Percentiles rank a stretch among this genome's conserved stretches.
phyloP scores from a whole-genome alignment of 2,888 invertebrate species.

The Sinodicranocentrus sp. region DNA sequence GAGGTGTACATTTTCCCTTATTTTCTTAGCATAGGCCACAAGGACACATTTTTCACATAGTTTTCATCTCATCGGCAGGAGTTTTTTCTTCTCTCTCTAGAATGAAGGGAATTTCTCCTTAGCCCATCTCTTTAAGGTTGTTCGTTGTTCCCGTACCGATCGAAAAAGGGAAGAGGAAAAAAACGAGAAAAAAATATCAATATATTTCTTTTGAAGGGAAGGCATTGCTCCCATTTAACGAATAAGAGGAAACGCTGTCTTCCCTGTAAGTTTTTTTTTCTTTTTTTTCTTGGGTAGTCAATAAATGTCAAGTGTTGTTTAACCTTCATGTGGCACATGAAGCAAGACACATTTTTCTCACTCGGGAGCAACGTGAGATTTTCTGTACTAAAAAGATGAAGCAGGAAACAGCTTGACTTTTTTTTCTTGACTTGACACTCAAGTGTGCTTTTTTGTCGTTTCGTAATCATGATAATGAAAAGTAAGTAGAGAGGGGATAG shows the following conservation, averaged over 20 bases:
- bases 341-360: too few species aligned
- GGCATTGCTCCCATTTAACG: neutral
- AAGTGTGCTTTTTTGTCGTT: too few species aligned
- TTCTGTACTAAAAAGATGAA: neutral
- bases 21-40: conserved; percentile 33
- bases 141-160: neutral
- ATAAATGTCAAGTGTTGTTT: conserved; percentile 35
- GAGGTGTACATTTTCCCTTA: neutral
- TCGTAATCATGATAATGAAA: too few species aligned
- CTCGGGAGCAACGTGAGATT: neutral
- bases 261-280: too few species aligned
- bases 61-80: neutral
- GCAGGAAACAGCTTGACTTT: too few species aligned
- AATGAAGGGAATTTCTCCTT: neutral
- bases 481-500: too few species aligned
- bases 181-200: conserved; percentile 11
- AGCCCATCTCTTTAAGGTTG: neutral
- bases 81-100: neutral
- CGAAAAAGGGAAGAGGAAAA: neutral
- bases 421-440: too few species aligned
- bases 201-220: neutral
- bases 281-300: conserved; percentile 19
- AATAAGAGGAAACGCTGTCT: conserved; percentile 2
- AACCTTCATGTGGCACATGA: conserved; percentile 11
- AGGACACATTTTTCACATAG: conserved; percentile 46